phyloP scores from a whole-genome alignment of 2,113 vertebrate species.

The Platysteira castanea region DNA sequence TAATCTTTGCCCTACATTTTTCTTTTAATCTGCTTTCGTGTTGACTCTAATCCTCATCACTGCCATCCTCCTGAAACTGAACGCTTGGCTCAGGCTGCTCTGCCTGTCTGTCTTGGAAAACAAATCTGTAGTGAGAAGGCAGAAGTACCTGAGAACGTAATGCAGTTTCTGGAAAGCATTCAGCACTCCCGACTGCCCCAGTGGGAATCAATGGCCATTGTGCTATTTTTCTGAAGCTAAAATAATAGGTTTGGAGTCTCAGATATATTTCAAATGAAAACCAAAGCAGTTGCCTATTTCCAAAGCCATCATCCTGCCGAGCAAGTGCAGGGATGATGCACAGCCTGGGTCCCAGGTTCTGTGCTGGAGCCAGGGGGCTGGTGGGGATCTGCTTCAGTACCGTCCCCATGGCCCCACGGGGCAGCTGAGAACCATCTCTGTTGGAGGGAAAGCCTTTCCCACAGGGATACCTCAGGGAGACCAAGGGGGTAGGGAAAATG shows the following conservation, averaged over 20 bases:
- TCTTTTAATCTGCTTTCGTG: conserved; percentile 46
- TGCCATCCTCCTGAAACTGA: background rate
- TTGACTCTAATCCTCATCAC: conserved; percentile 39
- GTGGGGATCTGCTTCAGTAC: background rate
- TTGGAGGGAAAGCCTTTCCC: background rate
- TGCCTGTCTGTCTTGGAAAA: background rate
- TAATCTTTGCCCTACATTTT: conserved; percentile 58
- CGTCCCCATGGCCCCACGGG: accelerated
- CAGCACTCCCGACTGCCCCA: background rate
- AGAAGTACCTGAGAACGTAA: background rate
- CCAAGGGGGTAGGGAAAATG: background rate
- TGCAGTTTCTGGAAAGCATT: background rate
- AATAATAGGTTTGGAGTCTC: background rate
- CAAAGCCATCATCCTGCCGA: background rate
- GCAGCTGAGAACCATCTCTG: background rate
- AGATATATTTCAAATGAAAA: background rate
- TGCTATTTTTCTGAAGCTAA: background rate
- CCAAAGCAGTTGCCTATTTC: background rate
- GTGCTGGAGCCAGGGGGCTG: background rate
- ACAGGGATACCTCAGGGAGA: background rate
- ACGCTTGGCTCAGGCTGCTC: background rate
- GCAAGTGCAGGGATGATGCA: background rate
- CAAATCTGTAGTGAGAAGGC: background rate
- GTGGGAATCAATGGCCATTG: background rate
- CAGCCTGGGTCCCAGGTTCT: background rate